Evolutionary conservation across 1,140 invertebrate species (phyloP).

Genomic region (Oncopeltus fasciatus): DNA sequence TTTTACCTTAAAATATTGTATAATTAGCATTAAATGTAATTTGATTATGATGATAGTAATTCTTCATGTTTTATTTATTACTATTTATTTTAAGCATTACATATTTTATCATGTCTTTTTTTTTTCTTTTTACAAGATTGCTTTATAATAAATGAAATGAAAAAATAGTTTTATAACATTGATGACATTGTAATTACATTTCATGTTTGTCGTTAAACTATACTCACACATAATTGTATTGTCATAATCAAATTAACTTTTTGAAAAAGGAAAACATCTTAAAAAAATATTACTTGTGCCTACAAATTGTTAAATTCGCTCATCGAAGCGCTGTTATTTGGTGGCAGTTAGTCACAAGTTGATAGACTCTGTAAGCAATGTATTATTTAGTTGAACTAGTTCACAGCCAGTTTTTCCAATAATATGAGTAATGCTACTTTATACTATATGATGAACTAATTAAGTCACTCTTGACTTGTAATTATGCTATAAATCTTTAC

Average conservation of each 20-base stretch:
- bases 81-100: too few relatives aligned
- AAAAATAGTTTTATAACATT: too few relatives aligned
- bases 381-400: constrained; percentile 1
- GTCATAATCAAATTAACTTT: constrained; percentile 10
- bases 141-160: too few relatives aligned
- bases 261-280: neutral
- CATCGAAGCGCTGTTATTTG: constrained; percentile 24
- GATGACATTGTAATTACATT: too few relatives aligned
- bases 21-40: too few relatives aligned
- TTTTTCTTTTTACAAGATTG: too few relatives aligned
- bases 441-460: neutral
- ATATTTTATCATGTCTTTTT: too few relatives aligned
- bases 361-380: constrained; percentile 10
- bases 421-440: neutral
- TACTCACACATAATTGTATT: too few relatives aligned
- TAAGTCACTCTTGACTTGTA: neutral
- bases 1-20: too few relatives aligned
- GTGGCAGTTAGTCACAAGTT: constrained; percentile 3
- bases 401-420: constrained; percentile 8
- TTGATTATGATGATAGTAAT: too few relatives aligned
- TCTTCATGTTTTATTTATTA: too few relatives aligned
- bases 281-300: constrained; percentile 22
- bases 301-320: constrained; percentile 24
- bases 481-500: neutral
- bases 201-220: too few relatives aligned